Evolutionary conservation across 2,797 vertebrate genomes (phyloP).

Genomic region (Pantherophis vulpinus): DNA sequence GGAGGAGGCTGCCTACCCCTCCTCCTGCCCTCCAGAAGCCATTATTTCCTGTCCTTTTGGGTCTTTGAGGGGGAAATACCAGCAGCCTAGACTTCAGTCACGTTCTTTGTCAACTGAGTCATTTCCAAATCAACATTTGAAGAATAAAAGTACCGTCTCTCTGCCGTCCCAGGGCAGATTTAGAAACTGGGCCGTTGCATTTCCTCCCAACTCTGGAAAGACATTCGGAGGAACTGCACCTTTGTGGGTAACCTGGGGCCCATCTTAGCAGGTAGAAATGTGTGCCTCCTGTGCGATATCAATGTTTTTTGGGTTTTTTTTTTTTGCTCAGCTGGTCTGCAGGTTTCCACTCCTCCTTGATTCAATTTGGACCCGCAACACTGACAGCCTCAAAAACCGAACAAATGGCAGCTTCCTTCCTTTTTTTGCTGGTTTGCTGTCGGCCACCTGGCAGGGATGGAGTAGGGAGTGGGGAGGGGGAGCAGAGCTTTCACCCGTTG

Average conservation of each 20-base stretch:
- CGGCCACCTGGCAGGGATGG: background rate
- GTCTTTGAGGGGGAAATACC: background rate
- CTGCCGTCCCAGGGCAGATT: background rate
- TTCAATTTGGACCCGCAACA: slow-evolving; percentile 20
- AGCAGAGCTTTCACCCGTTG: background rate
- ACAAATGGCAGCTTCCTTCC: background rate
- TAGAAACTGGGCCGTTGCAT: background rate
- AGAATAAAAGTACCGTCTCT: background rate
- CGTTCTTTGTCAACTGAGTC: background rate
- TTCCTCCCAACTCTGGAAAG: background rate
- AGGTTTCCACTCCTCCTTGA: background rate
- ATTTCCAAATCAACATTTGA: background rate
- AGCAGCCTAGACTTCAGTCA: background rate
- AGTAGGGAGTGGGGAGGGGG: background rate
- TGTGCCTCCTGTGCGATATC: background rate
- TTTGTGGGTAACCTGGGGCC: background rate
- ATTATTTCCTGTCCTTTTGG: background rate
- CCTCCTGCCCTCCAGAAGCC: background rate
- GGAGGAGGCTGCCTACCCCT: background rate
- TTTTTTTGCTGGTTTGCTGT: background rate
- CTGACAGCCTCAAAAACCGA: background rate
- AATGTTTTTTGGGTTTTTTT: rapidly evolving
- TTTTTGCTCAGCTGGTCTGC: background rate
- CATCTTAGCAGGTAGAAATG: background rate
- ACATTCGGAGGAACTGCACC: background rate